These are phyloP conservation scores for Martes martes DNA, from an alignment of 2,113 vertebrate species.

Conservation along the genomic window DNA sequence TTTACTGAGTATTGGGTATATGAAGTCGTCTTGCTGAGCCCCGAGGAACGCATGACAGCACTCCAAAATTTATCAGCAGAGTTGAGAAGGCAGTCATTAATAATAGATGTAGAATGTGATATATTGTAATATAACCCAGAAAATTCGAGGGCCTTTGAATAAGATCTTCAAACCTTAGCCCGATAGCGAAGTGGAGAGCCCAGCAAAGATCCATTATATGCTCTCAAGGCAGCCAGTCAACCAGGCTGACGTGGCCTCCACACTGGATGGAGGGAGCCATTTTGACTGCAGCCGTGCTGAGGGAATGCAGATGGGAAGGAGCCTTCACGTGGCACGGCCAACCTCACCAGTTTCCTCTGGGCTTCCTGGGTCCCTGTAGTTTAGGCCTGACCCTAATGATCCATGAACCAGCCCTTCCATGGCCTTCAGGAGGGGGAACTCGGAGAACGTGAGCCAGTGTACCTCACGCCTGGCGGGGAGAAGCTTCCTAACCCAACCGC, in stretches of 20 bases:
- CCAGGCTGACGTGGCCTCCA: not conserved
- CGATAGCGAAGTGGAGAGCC: not conserved
- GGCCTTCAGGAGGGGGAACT: not conserved
- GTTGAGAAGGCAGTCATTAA: not conserved
- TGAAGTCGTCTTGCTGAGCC: not conserved
- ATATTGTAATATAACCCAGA: not conserved
- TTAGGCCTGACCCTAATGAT: not conserved
- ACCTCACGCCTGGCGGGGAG: not conserved
- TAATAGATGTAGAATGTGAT: not conserved
- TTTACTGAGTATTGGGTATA: not conserved
- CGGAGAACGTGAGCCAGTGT: not conserved
- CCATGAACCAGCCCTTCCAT: not conserved
- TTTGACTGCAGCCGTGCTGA: not conserved
- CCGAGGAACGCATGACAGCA: not conserved
- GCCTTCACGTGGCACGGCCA: rapidly evolving
- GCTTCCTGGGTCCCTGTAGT: not conserved
- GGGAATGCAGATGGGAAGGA: not conserved
- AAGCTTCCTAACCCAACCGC: not conserved
- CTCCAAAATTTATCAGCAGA: not conserved
- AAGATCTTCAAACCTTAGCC: not conserved
- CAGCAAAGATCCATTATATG: not conserved
- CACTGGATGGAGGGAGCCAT: rapidly evolving
- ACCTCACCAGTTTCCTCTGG: not conserved
- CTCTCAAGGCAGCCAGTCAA: rapidly evolving
- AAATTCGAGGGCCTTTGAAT: not conserved